A percentile compares a stretch with the other conserved stretches of the same genome.
phyloP scores from a whole-genome alignment of 2,797 vertebrate genomes.

The Euphonia xanthogaster region DNA sequence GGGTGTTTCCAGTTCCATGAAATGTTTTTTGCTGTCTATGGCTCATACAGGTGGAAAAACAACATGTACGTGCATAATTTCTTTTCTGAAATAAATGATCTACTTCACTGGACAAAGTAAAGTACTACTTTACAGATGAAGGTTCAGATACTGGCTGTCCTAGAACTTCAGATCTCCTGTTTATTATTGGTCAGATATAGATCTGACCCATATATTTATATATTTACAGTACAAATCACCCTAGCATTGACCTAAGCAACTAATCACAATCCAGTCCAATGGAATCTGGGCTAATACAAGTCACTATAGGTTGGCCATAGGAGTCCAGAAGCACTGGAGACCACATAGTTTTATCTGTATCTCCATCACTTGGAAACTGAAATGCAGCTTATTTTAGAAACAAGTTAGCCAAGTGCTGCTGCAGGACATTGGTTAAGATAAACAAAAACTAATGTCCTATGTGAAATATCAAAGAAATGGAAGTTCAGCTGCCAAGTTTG shows the following conservation, averaged over 20 bases:
- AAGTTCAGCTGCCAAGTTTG: neutral
- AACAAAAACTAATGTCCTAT: neutral
- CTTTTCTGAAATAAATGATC: neutral
- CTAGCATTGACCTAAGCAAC: neutral
- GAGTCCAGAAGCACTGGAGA: neutral
- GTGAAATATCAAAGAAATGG: neutral
- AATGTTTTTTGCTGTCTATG: neutral
- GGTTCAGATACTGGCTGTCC: neutral
- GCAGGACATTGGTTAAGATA: neutral
- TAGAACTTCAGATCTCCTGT: neutral
- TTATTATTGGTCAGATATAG: neutral
- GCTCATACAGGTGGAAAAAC: neutral
- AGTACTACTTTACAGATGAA: neutral
- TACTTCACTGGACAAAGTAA: neutral
- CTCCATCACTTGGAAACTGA: neutral
- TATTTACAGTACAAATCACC: neutral
- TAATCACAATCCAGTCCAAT: neutral
- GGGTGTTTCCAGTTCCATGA: neutral
- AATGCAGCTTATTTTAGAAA: neutral
- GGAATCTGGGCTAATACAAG: neutral
- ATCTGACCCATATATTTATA: neutral
- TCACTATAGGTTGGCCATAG: fast-evolving
- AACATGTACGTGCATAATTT: neutral
- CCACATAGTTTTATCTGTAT: neutral
- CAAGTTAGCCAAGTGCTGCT: neutral